These are phyloP conservation scores for Sinosuthora webbiana DNA, from an alignment of 2,113 vertebrate genomes.

Conservation along the genomic window DNA sequence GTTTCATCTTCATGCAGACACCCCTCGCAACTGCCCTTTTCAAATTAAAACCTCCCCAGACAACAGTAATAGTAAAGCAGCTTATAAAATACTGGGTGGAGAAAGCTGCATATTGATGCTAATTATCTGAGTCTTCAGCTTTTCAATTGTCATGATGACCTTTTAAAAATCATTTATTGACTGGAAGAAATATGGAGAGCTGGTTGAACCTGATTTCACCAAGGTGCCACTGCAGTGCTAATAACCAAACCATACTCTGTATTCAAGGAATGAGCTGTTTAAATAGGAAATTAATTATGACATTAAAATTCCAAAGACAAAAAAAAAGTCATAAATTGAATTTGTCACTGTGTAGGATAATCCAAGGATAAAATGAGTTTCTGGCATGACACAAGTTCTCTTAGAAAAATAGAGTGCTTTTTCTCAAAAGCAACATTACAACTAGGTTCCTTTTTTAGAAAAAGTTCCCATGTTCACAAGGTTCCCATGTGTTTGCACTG, in stretches of 20 bases:
- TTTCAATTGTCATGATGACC: conserved; percentile 1
- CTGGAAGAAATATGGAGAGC: not conserved
- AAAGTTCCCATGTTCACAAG: too few relatives aligned
- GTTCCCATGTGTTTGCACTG: not conserved
- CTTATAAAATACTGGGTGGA: not conserved
- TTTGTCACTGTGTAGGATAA: not conserved
- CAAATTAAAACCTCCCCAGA: conserved; percentile 9
- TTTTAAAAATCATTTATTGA: conserved; percentile 22
- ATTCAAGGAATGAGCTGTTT: not conserved
- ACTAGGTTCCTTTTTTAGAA: not conserved
- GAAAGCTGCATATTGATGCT: not conserved
- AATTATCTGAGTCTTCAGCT: conserved; percentile 16
- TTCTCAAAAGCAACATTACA: not conserved
- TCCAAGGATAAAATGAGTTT: not conserved
- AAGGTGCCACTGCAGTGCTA: not conserved
- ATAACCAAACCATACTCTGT: not conserved
- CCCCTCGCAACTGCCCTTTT: not conserved
- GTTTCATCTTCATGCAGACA: not conserved
- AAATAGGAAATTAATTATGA: conserved; percentile 10
- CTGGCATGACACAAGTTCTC: not conserved
- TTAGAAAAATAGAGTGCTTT: not conserved
- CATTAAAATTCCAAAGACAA: not conserved
- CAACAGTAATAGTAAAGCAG: not conserved
- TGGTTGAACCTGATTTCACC: not conserved
- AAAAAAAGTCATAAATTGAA: not conserved